These are phyloP conservation scores for Nothocercus nigrocapillus DNA, from an alignment of 2,113 vertebrate species.

Conservation along the genomic window DNA sequence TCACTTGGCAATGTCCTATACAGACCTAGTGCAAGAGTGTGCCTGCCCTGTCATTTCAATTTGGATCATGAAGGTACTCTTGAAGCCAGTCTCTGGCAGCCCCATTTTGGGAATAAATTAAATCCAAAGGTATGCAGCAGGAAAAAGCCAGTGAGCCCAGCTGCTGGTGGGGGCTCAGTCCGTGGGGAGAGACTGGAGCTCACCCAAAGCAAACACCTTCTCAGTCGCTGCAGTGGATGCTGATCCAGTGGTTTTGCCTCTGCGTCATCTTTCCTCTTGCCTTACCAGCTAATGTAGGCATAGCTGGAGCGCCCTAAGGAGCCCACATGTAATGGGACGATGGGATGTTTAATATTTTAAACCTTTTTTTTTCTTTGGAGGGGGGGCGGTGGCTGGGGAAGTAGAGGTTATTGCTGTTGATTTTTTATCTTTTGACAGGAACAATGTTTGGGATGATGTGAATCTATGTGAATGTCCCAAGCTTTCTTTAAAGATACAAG, in stretches of 20 bases:
- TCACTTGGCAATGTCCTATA: rapidly evolving
- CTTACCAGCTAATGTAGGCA: background rate
- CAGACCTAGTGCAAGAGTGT: background rate
- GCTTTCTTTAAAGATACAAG: background rate
- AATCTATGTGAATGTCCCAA: background rate
- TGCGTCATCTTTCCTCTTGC: background rate
- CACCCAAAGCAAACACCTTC: background rate
- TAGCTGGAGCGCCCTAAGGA: background rate
- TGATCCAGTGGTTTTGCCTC: background rate
- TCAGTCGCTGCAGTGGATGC: background rate
- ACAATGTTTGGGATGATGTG: background rate
- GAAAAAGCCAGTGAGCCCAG: background rate
- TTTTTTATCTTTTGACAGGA: background rate
- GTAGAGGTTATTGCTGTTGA: too few relatives aligned
- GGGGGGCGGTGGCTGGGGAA: too few relatives aligned
- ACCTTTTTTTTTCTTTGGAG: too few relatives aligned
- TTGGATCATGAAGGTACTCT: background rate
- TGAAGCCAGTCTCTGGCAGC: background rate
- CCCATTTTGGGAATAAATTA: background rate
- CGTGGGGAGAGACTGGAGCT: background rate
- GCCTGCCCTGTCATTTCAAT: background rate
- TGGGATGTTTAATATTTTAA: background rate
- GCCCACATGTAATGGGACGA: background rate
- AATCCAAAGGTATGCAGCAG: background rate
- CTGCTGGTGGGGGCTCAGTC: background rate